Conservation (phyloP, 2,113 vertebrate species). For the Trogon melanurus region DNA sequence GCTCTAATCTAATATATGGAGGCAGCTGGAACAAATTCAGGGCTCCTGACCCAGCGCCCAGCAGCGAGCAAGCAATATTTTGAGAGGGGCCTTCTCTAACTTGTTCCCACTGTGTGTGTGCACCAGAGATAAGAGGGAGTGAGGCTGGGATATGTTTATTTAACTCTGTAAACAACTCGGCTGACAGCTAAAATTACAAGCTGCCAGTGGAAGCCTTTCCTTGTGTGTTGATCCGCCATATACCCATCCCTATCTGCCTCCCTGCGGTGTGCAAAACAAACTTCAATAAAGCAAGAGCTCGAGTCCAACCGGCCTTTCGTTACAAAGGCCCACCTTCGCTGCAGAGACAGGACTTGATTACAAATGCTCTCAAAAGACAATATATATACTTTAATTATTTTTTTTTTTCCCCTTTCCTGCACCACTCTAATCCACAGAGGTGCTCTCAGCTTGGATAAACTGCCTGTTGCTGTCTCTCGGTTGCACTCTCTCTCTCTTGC, state of each 20-base stretch:
- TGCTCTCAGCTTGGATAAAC: not conserved
- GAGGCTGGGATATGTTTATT: not conserved
- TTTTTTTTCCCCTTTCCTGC: not conserved
- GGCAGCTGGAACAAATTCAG: not conserved
- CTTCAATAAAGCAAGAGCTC: not conserved
- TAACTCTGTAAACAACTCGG: not conserved
- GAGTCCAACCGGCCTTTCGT: not conserved
- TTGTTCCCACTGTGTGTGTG: not conserved
- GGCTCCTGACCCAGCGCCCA: not conserved
- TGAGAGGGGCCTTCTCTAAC: not conserved
- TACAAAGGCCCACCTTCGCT: not conserved
- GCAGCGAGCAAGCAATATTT: not conserved
- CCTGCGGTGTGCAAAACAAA: not conserved
- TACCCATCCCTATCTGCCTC: not conserved
- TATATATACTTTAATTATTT: not conserved
- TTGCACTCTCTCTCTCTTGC: not conserved
- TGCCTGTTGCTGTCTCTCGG: not conserved
- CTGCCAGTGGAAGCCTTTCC: not conserved
- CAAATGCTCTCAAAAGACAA: slow-evolving; percentile 2
- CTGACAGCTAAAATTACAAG: slow-evolving; percentile 12
- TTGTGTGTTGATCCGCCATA: not conserved
- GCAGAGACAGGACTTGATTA: not conserved
- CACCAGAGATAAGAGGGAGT: not conserved
- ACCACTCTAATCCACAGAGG: not conserved
- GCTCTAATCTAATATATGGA: not conserved